Base-by-base conservation (phyloP, 2,888 invertebrate species). In the Hedychridium roseum region DNA sequence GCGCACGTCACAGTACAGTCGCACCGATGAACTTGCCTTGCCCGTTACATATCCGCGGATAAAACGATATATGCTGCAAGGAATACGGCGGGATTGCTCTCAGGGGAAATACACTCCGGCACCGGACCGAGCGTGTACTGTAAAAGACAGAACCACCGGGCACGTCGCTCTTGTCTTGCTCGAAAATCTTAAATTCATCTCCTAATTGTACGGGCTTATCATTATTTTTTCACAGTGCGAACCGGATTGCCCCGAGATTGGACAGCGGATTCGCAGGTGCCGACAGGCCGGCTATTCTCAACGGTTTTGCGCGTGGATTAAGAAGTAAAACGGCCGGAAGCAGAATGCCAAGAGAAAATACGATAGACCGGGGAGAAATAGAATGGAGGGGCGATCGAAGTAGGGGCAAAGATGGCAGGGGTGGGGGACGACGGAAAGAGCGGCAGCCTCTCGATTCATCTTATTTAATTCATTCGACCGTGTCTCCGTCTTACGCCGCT, bases 51-150 rank as follows among this genome's bases (percentile, higher is more conserved):
- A 12, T 20, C 11, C 31, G 32, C 20, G 14, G 30, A 14, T 27
- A 15, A n/a, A 40, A 27, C 21, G 5, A 9, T 36, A 18, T 16
- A 32, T 17, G 32, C 17, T 15, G 9, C 15, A n/a, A 9, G 16
- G 32, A 3, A 31, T 38, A 34, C 38, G 35, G 38, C 31, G 43
- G 50, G 32, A 60, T 52, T 39, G 60, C 53, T 55, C 67, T 58
- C 68, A 43, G n/a, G 66, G 68, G 68, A 68, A 68, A 68, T 68
- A 57, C 57, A 31, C 16, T 11, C 27, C 11, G 6, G 17, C 27
- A 17, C 5, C 23, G 7, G 7, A 12, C 31, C 31, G 42, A 44
- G 38, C 31, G 16, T 31, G 42, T 41, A 40, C 40, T 45, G 40
- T 45, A 32, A 45, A 45, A 21, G 42, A 41, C 17, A 32, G n/a